Conservation (phyloP, 2,113 vertebrate species). For the Apeltes quadracus region DNA sequence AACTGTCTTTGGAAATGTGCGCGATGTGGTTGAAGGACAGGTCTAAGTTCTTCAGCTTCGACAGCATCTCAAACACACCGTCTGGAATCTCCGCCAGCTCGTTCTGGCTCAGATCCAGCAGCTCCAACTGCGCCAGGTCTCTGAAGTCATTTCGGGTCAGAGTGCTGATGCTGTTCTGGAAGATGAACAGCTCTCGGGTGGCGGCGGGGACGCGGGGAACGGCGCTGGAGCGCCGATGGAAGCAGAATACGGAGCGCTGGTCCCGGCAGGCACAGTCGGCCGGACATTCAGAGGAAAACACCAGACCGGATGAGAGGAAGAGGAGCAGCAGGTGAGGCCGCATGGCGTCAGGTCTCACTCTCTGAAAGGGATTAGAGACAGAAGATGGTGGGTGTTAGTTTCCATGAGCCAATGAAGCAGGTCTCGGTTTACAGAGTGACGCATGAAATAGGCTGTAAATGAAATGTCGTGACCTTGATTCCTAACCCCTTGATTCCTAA, state of each 20-base stretch:
- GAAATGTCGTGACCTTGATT: too few species aligned
- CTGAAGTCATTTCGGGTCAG: conserved; percentile 83
- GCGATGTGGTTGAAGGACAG: conserved; percentile 87
- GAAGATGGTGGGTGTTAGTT: conserved; percentile 9
- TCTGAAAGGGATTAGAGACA: conserved; percentile 60
- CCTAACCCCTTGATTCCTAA: too few species aligned
- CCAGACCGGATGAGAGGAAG: conserved; percentile 54
- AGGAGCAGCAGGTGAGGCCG: conserved; percentile 50
- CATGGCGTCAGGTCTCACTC: conserved; percentile 58
- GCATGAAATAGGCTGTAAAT: background rate
- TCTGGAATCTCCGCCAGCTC: conserved; percentile 83
- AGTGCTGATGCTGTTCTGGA: conserved; percentile 84
- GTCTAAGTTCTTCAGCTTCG: conserved; percentile 88
- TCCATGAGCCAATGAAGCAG: background rate
- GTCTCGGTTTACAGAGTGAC: background rate
- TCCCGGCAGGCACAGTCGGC: conserved; percentile 58
- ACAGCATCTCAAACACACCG: conserved; percentile 84
- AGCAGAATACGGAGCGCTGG: conserved; percentile 69
- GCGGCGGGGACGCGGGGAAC: conserved; percentile 83
- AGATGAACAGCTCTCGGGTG: conserved; percentile 84
- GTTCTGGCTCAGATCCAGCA: conserved; percentile 92
- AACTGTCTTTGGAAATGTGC: conserved; percentile 88
- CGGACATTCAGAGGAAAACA: conserved; percentile 71
- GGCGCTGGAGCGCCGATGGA: conserved; percentile 41
- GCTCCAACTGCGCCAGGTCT: conserved; percentile 79